Conservation (phyloP, 1,140 invertebrate species). For the Bemisia tabaci region DNA sequence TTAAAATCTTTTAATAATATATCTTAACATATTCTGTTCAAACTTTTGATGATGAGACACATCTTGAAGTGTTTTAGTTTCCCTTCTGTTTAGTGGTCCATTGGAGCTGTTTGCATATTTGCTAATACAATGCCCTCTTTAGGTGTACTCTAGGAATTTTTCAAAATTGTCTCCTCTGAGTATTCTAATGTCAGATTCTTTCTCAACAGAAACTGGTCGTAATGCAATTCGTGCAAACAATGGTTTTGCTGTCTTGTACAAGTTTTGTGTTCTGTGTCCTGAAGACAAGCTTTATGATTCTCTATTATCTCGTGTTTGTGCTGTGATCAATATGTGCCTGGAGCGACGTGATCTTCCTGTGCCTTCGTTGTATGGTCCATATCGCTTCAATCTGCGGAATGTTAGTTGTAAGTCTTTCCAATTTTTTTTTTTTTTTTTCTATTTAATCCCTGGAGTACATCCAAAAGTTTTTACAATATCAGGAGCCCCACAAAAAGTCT, state of each 20-base stretch:
- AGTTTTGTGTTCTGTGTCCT: conserved; percentile 47
- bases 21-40: too few species aligned
- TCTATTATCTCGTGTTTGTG: conserved; percentile 42
- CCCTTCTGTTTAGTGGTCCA: too few species aligned
- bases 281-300: conserved; percentile 48
- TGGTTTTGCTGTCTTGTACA: conserved; percentile 42
- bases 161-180: too few species aligned
- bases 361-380: conserved; percentile 36
- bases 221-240: conserved; percentile 43
- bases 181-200: too few species aligned
- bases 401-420: conserved; percentile 27
- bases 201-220: conserved; percentile 41
- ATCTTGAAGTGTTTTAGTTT: too few species aligned
- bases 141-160: too few species aligned
- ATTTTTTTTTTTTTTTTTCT: not conserved
- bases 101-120: too few species aligned
- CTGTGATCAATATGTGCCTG: conserved; percentile 46
- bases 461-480: too few species aligned
- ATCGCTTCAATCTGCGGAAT: conserved; percentile 33
- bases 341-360: conserved; percentile 47
- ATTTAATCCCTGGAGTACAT: not conserved
- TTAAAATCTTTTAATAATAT: too few species aligned
- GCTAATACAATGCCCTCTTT: too few species aligned
- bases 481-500: too few species aligned
- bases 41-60: too few species aligned